A percentile compares a stretch with the other conserved stretches of the same genome.
Conservation (phyloP, 37 sponge, comb jelly and placozoan genomes). For the Spongilla lacustris region DNA sequence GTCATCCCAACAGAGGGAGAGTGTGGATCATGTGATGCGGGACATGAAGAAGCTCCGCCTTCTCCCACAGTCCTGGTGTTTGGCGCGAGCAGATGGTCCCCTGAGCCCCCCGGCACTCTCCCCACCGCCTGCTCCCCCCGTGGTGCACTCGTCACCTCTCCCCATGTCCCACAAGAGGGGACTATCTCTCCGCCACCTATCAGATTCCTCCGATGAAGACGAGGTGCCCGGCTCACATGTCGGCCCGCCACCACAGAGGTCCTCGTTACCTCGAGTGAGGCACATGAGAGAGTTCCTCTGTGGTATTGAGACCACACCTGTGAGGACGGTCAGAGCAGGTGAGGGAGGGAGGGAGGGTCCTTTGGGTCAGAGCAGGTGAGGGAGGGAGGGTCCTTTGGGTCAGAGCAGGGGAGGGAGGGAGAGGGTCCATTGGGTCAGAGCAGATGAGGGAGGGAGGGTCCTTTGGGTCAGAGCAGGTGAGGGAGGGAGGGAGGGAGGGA, state of each 20-base stretch:
- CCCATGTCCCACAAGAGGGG: neutral
- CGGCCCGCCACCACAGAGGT: neutral
- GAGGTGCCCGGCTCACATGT: neutral
- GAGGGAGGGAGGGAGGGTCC: neutral
- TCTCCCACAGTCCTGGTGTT: constrained; percentile 48
- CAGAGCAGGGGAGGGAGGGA: too few species aligned
- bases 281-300: neutral
- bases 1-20: neutral
- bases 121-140: neutral
- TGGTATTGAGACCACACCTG: neutral
- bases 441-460: too few species aligned
- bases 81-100: neutral
- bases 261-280: neutral
- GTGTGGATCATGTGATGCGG: neutral
- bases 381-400: too few species aligned
- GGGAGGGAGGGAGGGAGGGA: too few species aligned
- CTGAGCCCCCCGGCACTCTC: neutral
- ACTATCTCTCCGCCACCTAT: neutral
- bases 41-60: constrained; percentile 52
- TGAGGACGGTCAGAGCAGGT: neutral
- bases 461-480: too few species aligned
- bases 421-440: too few species aligned
- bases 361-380: too few species aligned
- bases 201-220: neutral
- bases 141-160: neutral